Base-by-base conservation (phyloP, 2,888 invertebrate species). In the Zhuqinia jingwanae region DNA sequence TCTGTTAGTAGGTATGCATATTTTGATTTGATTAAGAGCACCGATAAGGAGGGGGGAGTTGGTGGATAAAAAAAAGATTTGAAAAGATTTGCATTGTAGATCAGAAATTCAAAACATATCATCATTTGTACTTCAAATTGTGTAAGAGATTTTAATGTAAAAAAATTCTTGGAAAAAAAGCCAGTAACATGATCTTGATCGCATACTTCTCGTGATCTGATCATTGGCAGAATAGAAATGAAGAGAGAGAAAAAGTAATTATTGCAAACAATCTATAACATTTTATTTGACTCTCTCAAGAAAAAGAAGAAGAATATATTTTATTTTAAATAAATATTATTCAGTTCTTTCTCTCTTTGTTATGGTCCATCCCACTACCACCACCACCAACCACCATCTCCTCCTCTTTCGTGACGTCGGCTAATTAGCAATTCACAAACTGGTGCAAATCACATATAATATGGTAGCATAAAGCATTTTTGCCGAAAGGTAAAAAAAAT, bases 41-140 rank as follows among this genome's bases (percentile, higher is more conserved):
- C 10, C 11, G 56, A 56, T 56, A 56, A 56, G 56, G 22, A 56
- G 56, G 56, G 56, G 56, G 56, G 20, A 50, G 50, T 10, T 15
- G 56, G 56, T 20, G 56, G 50, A 15, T 3, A 20, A 56, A 17
- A 20, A 20, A 56, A 20, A 56, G 20, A 56, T 20, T 20, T 22
- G 20, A 50, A 6, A n/a, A 79, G n/a, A 80, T 80, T 80, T 68
- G 80, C 80, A 80, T 80, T 68, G 65, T 80, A 68, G 80, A 80
- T 80, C 80, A 80, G 20, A 36, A 36, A 36, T 8, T 36, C 3
- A 36, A 36, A 36, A 36, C 3, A 36, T 36, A 50, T 22, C n/a
- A 53, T 53, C 36, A 36, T 36, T 36, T 36, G 36, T 36, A 36
- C 8, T 6, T 36, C 8, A 36, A 36, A 36, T 36, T 36, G 36